phyloP scores from a whole-genome alignment of 2,888 invertebrate species.

The Amaurobius ferox region DNA sequence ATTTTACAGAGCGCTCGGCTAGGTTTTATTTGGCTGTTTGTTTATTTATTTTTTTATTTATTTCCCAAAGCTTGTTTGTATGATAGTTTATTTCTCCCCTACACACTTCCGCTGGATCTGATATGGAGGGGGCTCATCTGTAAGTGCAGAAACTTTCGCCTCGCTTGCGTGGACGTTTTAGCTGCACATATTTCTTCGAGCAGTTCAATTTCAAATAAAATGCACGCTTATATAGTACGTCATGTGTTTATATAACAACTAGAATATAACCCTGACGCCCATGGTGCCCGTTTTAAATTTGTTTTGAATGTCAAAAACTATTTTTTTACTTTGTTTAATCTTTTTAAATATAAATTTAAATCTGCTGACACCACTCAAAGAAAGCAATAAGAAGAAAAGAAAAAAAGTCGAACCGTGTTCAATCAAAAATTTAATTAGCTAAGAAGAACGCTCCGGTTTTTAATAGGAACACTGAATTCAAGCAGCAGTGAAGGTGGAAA shows the following conservation, averaged over 20 bases:
- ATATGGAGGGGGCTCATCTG: slow-evolving; percentile 2
- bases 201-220: background rate
- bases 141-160: slow-evolving; percentile 14
- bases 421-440: no score
- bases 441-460: no score
- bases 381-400: no score
- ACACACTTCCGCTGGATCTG: background rate
- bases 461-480: no score
- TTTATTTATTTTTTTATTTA: slow-evolving; percentile 29
- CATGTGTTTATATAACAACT: background rate
- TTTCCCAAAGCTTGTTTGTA: slow-evolving; percentile 24
- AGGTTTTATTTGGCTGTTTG: slow-evolving; percentile 21
- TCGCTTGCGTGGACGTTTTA: background rate
- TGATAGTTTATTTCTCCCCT: slow-evolving; percentile 15
- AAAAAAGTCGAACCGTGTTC: no score
- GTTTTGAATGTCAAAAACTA: no score
- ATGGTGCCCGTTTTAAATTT: no score
- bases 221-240: background rate
- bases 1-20: slow-evolving; percentile 42
- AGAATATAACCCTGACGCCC: no score
- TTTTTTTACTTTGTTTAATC: no score
- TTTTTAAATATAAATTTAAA: no score
- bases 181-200: background rate
- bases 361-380: no score
- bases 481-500: no score